Evolutionary conservation across 2,888 invertebrate genomes (phyloP).

Genomic region (Teinopalpus imperialis): DNA sequence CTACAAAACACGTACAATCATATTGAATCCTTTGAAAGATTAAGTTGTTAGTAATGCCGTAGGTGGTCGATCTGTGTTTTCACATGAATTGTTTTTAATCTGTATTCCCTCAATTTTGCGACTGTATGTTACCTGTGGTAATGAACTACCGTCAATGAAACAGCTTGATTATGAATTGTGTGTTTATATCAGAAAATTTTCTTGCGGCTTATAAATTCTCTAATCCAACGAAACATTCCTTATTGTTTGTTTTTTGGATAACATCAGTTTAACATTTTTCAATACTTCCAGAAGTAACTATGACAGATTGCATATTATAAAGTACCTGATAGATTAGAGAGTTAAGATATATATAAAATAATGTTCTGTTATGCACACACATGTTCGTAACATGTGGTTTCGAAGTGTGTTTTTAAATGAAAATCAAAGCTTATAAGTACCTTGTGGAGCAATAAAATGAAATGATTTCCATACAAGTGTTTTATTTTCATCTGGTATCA

Average conservation of each 20-base stretch:
- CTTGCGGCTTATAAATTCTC: conserved; percentile 33
- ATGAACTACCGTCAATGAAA: conserved; percentile 29
- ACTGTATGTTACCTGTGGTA: conserved; percentile 29
- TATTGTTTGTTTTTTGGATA: conserved; percentile 43
- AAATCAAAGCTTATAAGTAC: conserved; percentile 60
- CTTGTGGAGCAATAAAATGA: conserved; percentile 70
- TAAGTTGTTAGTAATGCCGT: background rate
- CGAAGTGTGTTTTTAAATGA: conserved; percentile 58
- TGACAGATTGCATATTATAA: conserved; percentile 49
- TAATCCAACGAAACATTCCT: conserved; percentile 44
- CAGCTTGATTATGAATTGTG: conserved; percentile 54
- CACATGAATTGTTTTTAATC: background rate
- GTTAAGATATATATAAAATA: conserved; percentile 44
- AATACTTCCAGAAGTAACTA: conserved; percentile 36
- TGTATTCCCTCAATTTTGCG: conserved; percentile 26
- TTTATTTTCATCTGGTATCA: conserved; percentile 40
- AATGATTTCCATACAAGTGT: conserved; percentile 59
- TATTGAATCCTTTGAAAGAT: too few relatives aligned
- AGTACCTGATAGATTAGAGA: conserved; percentile 66
- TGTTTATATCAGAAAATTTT: conserved; percentile 54
- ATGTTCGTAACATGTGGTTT: conserved; percentile 53
- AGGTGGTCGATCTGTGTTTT: conserved; percentile 10
- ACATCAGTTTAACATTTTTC: conserved; percentile 29
- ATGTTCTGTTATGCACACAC: conserved; percentile 65
- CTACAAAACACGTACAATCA: too few relatives aligned